Evolutionary conservation across 2,797 vertebrate genomes (phyloP).

Genomic region (Sciaenops ocellatus): DNA sequence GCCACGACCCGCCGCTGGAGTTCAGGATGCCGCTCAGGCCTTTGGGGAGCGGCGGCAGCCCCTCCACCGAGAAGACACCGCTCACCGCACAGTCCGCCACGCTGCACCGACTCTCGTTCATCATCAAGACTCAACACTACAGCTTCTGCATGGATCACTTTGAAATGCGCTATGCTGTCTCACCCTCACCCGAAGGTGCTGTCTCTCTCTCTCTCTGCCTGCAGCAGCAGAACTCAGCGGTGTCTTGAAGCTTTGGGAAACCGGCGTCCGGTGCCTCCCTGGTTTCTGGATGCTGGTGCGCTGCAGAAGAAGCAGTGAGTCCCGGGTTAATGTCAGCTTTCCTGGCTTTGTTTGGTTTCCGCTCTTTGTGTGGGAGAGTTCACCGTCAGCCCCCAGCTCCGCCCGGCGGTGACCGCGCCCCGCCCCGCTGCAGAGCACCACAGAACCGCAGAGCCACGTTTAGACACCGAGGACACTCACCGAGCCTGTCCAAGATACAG

Average conservation of each 20-base stretch:
- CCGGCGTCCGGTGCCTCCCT: neutral
- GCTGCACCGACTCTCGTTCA: slow-evolving; percentile 71
- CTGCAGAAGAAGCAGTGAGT: neutral
- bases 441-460: neutral
- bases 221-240: neutral
- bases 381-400: slow-evolving; percentile 27
- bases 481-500: too few relatives aligned
- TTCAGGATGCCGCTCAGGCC: slow-evolving; percentile 88
- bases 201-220: neutral
- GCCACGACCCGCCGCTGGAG: slow-evolving; percentile 88
- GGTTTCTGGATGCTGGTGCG: neutral
- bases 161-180: neutral
- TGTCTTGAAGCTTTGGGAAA: neutral
- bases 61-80: slow-evolving; percentile 71
- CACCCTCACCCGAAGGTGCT: neutral
- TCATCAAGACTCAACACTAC: neutral
- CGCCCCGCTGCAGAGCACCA: slow-evolving; percentile 12
- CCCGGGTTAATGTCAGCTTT: slow-evolving; percentile 29
- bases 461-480: neutral
- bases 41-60: slow-evolving; percentile 86
- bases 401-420: slow-evolving; percentile 27
- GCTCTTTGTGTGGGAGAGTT: slow-evolving; percentile 54
- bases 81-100: slow-evolving; percentile 49
- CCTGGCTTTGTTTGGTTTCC: slow-evolving; percentile 68
- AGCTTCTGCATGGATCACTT: neutral